Percentiles rank a stretch among this genome's conserved stretches.
Conservation (phyloP, 1,140 invertebrate species). For the Aphelenchoides fujianensis region DNA sequence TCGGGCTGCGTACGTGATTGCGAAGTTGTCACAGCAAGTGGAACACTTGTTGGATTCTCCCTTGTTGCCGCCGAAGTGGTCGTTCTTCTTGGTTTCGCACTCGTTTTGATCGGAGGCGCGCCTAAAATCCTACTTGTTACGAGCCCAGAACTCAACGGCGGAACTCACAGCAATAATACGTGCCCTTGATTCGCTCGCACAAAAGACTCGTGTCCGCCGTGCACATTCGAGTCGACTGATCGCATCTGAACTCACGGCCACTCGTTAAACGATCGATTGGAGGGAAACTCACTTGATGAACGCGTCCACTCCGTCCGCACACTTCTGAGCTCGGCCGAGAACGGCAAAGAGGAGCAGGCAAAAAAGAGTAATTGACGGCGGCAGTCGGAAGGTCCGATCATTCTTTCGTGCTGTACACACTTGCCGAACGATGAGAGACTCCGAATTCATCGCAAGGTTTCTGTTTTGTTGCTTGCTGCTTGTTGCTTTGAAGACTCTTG, state of each 20-base stretch:
- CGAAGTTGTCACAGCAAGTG: neutral
- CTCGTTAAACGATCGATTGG: no score
- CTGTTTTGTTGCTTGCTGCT: no score
- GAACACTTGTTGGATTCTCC: neutral
- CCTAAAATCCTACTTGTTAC: neutral
- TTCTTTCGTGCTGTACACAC: no score
- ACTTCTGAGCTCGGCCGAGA: neutral
- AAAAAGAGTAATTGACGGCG: no score
- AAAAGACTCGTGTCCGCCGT: neutral
- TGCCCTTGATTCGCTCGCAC: conserved; percentile 13
- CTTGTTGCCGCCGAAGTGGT: neutral
- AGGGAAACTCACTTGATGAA: no score
- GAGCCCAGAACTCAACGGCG: neutral
- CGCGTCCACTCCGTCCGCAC: neutral
- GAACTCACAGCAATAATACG: conserved; percentile 11
- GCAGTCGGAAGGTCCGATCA: no score
- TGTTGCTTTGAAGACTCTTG: no score
- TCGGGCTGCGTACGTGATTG: no score
- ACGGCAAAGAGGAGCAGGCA: no score
- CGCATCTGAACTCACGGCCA: conserved; percentile 15
- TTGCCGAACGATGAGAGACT: neutral
- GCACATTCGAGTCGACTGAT: neutral
- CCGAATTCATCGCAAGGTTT: neutral
- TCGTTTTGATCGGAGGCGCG: neutral
- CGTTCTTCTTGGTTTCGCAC: neutral